Conservation (phyloP, 2,113 vertebrate genomes). For the Oreochromis tanganicae region DNA sequence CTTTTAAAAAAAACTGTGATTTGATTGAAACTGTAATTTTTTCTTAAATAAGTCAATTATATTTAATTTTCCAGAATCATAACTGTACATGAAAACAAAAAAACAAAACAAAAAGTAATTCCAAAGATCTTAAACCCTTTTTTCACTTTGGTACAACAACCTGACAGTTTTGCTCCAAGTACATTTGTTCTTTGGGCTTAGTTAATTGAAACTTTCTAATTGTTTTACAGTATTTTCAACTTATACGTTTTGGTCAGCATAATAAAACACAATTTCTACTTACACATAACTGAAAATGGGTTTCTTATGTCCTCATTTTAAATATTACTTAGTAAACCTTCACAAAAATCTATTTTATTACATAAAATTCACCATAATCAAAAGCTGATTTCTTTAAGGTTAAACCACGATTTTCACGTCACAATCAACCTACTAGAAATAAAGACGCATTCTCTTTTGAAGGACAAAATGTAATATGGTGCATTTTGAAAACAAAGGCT, state of each 20-base stretch:
- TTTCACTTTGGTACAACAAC: background rate
- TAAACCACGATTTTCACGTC: background rate
- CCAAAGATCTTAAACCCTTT: background rate
- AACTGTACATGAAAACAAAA: background rate
- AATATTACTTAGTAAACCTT: background rate
- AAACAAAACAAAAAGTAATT: background rate
- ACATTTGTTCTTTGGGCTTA: background rate
- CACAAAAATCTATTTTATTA: background rate
- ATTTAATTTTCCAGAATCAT: fast-evolving
- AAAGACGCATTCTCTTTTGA: background rate
- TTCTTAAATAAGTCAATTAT: background rate
- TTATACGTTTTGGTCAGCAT: background rate
- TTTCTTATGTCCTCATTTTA: background rate
- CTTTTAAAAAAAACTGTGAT: fast-evolving
- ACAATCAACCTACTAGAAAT: background rate
- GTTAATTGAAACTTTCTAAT: background rate
- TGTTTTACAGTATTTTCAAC: background rate
- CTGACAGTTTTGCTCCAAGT: background rate
- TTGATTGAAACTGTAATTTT: too few species aligned
- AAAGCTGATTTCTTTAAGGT: background rate
- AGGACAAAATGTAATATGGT: background rate
- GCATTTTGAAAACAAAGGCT: background rate
- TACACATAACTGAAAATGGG: background rate
- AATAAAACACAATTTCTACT: background rate
- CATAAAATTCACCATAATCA: background rate